Conservation (phyloP, 1,140 invertebrate species). For the Zaprionus taronus region DNA sequence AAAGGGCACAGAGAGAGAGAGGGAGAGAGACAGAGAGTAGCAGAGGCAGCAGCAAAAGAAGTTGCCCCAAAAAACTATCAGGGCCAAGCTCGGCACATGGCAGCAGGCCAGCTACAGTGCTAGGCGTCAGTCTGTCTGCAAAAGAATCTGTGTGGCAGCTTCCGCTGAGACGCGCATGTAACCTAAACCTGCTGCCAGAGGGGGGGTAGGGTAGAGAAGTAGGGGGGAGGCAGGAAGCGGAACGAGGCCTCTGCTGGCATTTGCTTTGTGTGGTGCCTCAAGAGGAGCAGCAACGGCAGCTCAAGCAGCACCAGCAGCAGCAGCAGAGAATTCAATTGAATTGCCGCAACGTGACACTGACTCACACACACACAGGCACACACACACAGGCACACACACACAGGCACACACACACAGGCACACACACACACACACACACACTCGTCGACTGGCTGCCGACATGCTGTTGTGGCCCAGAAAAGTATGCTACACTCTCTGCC, state of each 20-base stretch:
- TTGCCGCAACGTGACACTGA: constrained; percentile 64
- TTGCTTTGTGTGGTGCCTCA: constrained; percentile 55
- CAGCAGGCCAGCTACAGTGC: constrained; percentile 10
- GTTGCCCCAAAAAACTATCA: neutral
- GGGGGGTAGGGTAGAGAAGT: too few relatives aligned
- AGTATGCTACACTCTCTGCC: constrained; percentile 72
- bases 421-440: constrained; percentile 26
- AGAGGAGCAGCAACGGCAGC: constrained; percentile 44
- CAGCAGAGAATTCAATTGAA: constrained; percentile 72
- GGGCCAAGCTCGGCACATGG: neutral
- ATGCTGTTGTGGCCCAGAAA: constrained; percentile 69
- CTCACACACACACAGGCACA: constrained; percentile 34
- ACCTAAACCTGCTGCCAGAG: neutral
- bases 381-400: constrained; percentile 17
- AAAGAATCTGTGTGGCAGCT: constrained; percentile 17
- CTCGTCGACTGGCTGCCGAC: neutral
- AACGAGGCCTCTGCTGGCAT: constrained; percentile 16
- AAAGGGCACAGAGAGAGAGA: neutral
- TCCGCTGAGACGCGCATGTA: constrained; percentile 9
- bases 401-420: constrained; percentile 32
- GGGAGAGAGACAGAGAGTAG: neutral
- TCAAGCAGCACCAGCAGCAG: constrained; percentile 39
- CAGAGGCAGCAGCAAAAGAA: constrained; percentile 1
- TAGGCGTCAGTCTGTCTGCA: constrained; percentile 29
- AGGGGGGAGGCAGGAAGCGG: too few relatives aligned